phyloP scores from a whole-genome alignment of 2,113 vertebrate species.

The Nestor notabilis region DNA sequence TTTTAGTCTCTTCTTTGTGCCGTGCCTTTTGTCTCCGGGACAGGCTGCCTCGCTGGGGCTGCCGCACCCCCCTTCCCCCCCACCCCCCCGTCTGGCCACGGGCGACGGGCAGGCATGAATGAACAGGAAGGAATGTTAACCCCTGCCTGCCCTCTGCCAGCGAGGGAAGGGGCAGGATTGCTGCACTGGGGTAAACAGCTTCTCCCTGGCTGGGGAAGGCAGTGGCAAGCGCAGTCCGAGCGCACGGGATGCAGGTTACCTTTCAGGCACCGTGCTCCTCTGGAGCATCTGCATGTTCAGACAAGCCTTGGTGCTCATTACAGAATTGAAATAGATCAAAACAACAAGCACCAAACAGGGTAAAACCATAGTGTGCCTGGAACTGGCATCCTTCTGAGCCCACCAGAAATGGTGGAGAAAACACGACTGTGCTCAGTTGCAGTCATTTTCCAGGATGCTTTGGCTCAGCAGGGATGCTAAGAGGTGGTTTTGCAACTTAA shows the following conservation, averaged over 20 bases:
- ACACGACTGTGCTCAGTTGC: rapidly evolving
- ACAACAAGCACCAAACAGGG: neutral
- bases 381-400: neutral
- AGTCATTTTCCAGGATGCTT: neutral
- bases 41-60: neutral
- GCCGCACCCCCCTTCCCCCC: neutral
- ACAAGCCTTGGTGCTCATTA: neutral
- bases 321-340: neutral
- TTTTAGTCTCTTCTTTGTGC: conserved; percentile 29
- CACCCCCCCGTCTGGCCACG: neutral
- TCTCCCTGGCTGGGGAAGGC: rapidly evolving
- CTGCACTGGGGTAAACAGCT: rapidly evolving
- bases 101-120: neutral
- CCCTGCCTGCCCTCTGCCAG: neutral
- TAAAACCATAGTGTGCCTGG: neutral
- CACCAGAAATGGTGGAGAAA: neutral
- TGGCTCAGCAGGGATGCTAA: neutral
- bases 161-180: neutral
- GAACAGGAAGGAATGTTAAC: conserved; percentile 39
- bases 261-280: rapidly evolving
- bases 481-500: neutral
- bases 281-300: neutral
- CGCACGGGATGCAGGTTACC: neutral
- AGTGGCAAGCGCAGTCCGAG: rapidly evolving
- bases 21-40: conserved; percentile 17